These are phyloP conservation scores for Gallinago undulata DNA, from an alignment of 2,113 vertebrate species.

Conservation along the genomic window DNA sequence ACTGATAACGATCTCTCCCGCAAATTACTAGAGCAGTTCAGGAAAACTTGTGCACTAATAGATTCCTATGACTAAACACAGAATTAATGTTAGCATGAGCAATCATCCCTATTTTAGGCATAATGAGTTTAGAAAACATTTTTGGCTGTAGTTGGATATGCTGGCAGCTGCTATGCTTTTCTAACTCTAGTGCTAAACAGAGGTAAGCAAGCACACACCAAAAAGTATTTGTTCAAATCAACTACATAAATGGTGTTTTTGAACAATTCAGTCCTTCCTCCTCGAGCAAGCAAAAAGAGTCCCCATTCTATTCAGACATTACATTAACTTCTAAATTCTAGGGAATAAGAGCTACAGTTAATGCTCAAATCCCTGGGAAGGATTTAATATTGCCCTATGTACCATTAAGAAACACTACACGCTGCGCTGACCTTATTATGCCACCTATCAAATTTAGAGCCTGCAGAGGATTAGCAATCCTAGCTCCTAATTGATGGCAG, in stretches of 20 bases:
- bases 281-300: background rate
- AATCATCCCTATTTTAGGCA: conserved; percentile 36
- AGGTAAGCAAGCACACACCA: background rate
- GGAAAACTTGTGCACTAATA: background rate
- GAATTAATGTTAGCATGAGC: conserved; percentile 4
- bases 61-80: background rate
- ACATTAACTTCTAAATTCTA: background rate
- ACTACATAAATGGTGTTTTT: background rate
- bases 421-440: conserved; percentile 48
- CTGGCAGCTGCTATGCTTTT: conserved; percentile 3
- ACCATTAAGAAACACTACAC: conserved; percentile 15
- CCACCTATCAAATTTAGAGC: conserved; percentile 50
- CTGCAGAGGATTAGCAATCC: conserved; percentile 56
- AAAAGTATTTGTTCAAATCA: background rate
- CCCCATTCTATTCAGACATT: background rate
- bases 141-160: background rate
- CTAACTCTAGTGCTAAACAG: background rate
- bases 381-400: conserved; percentile 18
- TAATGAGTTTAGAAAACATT: conserved; percentile 13
- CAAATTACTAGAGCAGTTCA: background rate
- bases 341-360: background rate
- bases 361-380: conserved; percentile 17
- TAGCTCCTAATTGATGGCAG: conserved; percentile 42
- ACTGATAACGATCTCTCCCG: background rate
- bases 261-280: background rate